Evolutionary conservation across 2,113 vertebrate genomes (phyloP).

Genomic region (Corvus cornix): DNA sequence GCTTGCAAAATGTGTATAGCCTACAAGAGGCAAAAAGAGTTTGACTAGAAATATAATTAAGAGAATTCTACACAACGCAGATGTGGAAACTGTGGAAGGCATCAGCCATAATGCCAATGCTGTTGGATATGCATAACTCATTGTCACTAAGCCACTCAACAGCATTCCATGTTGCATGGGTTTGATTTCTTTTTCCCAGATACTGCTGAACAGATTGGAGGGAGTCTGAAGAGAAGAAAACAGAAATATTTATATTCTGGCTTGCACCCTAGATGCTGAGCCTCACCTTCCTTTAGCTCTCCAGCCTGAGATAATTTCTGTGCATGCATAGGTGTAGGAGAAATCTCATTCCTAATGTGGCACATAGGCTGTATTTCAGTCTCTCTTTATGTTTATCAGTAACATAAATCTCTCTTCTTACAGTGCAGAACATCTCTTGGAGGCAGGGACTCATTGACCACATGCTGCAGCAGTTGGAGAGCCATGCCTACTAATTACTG

Average conservation of each 20-base stretch:
- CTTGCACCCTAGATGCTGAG: background rate
- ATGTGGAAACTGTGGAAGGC: background rate
- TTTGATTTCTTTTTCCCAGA: background rate
- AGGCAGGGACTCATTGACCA: slow-evolving; percentile 61
- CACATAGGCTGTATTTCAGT: slow-evolving; percentile 15
- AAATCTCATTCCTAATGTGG: background rate
- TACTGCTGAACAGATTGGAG: slow-evolving; percentile 6
- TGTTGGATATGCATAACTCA: background rate
- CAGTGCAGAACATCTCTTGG: slow-evolving; percentile 34
- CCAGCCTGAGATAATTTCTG: background rate
- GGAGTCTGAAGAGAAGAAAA: background rate
- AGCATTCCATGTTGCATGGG: background rate
- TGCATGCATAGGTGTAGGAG: background rate
- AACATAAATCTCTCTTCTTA: slow-evolving; percentile 33
- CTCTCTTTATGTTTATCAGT: slow-evolving; percentile 23
- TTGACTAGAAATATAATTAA: background rate
- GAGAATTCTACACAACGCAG: background rate
- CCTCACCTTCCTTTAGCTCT: background rate
- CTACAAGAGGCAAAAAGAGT: background rate
- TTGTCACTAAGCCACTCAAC: background rate
- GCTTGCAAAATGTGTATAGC: background rate
- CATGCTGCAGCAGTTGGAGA: slow-evolving; percentile 56
- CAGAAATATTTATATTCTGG: background rate
- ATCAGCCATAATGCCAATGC: background rate
- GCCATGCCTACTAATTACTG: slow-evolving; percentile 52